Evolutionary conservation across 2,888 invertebrate genomes (phyloP), one percentile per base, ranked within the genome.

Genomic region (Meiosimyza platycephala): DNA sequence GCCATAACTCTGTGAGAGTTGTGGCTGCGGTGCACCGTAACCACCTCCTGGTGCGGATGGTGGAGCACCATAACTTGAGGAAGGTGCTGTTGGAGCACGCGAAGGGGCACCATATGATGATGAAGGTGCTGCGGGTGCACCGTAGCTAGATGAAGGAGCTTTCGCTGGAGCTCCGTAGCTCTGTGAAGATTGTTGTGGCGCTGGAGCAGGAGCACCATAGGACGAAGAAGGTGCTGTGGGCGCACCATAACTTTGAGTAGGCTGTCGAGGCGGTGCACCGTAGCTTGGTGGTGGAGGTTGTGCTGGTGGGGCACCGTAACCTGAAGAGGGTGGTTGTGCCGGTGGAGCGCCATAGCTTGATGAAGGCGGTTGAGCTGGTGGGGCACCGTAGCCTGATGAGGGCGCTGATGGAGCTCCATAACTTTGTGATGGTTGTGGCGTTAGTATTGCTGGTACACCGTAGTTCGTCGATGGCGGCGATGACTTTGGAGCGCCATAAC

Each of bases 81-180:
- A 64, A 2, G 71, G 71, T 6, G 63, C 63, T 15, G 68, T 40
- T 55, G 48, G 75, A 65, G 52, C 55, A 40, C 62, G 59, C 3
- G 73, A 62, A 3, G 80, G 79, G 0, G 77, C 75, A 9, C 77
- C 80, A 72, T 79, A 79, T 7, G 78, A 76, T 1, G 71, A 55
- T 2, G 52, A 72, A 18, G 57, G 68, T 1, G 89, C 88, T 7
- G 52, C 50, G 40, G 74, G 75, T 13, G 64, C 57, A 16, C 89
- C 89, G 77, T 90, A 90, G 16, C 86, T 86, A 1, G 86, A 87
- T 0, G 89, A 89, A 5, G 90, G 90, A 54, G 86, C 86, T 12
- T 72, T 60, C 0, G 76, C 48, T 22, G 78, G 76, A 0, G 75
- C 73, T 11, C 74, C 78, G 72, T 76, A 76, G 3, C 77, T 75